Evolutionary conservation across 2,113 vertebrate species (phyloP).

Genomic region (Struthio camelus): DNA sequence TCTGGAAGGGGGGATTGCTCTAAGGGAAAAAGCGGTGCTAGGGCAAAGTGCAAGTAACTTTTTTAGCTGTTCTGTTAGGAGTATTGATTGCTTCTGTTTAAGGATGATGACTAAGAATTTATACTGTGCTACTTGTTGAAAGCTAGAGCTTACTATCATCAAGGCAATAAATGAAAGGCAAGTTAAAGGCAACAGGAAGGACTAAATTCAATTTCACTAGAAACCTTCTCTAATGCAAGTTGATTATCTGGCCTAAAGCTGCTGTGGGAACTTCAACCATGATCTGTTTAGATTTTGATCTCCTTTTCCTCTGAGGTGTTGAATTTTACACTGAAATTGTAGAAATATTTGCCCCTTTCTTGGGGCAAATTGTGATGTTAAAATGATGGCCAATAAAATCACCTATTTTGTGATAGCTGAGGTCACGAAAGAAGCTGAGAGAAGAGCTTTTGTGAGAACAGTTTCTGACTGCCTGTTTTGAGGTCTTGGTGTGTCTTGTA

Average conservation of each 20-base stretch:
- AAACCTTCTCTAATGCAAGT: too few species aligned
- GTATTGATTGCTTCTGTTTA: not conserved
- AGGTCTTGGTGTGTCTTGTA: accelerated
- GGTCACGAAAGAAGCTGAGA: too few species aligned
- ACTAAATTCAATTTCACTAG: too few species aligned
- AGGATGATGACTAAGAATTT: not conserved
- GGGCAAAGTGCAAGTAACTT: not conserved
- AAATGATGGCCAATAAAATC: not conserved
- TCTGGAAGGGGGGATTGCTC: not conserved
- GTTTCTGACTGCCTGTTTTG: accelerated
- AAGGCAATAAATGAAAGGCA: too few species aligned
- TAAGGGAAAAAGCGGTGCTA: not conserved
- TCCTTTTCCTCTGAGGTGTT: accelerated
- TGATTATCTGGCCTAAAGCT: accelerated
- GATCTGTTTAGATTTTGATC: accelerated
- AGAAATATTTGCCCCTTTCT: accelerated
- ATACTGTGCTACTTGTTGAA: accelerated
- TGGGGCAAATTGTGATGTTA: accelerated
- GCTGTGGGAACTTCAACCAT: accelerated
- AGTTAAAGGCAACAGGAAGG: not conserved
- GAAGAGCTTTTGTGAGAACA: not conserved
- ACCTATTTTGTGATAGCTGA: too few species aligned
- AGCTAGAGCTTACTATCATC: accelerated
- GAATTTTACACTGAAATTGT: accelerated
- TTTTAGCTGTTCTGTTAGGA: not conserved